phyloP scores from a whole-genome alignment of 2,888 invertebrate species.

The Cheiracanthium punctorium region DNA sequence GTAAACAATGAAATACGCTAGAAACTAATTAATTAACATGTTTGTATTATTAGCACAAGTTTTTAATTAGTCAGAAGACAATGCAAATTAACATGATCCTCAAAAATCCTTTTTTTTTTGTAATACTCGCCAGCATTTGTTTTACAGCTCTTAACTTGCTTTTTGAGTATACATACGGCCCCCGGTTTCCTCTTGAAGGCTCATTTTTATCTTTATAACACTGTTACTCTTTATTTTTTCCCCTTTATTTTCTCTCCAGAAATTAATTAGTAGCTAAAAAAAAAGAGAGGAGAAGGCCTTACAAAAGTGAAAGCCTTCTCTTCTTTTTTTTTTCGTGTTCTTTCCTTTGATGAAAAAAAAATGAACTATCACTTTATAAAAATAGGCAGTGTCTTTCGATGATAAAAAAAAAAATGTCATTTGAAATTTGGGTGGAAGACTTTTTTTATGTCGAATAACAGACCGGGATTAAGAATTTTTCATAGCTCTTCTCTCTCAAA shows the following conservation, averaged over 20 bases:
- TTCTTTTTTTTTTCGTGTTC: constrained; percentile 3
- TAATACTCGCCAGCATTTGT: not conserved
- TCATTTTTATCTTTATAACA: constrained; percentile 13
- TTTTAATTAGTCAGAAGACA: constrained; percentile 7
- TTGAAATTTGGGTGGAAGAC: constrained; percentile 5
- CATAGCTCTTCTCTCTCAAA: constrained; percentile 20
- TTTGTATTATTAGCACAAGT: not conserved
- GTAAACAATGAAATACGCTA: not conserved
- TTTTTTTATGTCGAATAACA: constrained; percentile 53
- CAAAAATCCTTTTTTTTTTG: not conserved
- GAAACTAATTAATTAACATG: constrained; percentile 4
- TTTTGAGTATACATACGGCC: constrained; percentile 2
- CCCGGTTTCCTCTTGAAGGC: not conserved
- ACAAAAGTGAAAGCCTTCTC: constrained; percentile 11
- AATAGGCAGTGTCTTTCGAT: not conserved
- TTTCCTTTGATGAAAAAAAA: not conserved
- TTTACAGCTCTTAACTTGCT: constrained; percentile 14
- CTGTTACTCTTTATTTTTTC: not conserved
- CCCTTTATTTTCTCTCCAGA: not conserved
- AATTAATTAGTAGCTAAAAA: constrained; percentile 31
- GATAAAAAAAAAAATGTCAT: constrained; percentile 11
- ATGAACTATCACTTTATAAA: constrained; percentile 2
- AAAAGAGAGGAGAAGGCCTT: too few species aligned
- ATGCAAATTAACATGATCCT: constrained; percentile 12
- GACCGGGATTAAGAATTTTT: constrained; percentile 45